phyloP scores from a whole-genome alignment of 2,888 invertebrate genomes.

The Microchrysa polita region DNA sequence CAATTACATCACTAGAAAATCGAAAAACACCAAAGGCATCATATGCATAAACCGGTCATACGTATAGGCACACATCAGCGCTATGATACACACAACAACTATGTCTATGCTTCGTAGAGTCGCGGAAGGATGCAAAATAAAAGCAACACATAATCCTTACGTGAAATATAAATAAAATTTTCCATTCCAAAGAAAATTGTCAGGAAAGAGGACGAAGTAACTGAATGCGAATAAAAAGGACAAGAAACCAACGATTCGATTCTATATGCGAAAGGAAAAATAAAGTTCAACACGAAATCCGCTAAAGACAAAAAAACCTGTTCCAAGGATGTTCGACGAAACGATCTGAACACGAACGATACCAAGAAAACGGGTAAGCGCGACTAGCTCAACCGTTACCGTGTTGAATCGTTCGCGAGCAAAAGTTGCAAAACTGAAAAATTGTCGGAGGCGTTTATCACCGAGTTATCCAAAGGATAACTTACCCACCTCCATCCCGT shows the following conservation, averaged over 20 bases:
- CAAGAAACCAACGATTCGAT: no score
- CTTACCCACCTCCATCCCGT: conserved; percentile 8
- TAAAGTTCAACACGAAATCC: conserved; percentile 38
- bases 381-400: not conserved
- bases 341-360: no score
- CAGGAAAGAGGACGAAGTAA: conserved; percentile 2
- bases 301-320: conserved; percentile 44
- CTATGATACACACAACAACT: not conserved
- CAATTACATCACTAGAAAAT: conserved; percentile 7
- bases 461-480: conserved; percentile 3
- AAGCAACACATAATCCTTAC: conserved; percentile 18
- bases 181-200: conserved; percentile 37
- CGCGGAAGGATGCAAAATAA: conserved; percentile 25
- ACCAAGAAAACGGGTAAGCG: conserved; percentile 9
- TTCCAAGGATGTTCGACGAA: no score
- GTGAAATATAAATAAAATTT: conserved; percentile 30
- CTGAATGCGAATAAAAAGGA: no score
- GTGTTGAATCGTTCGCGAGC: not conserved
- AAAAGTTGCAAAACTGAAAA: conserved; percentile 3
- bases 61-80: no score
- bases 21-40: not conserved
- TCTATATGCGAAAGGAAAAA: conserved; percentile 14
- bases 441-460: conserved; percentile 21
- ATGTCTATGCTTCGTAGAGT: not conserved
- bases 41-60: no score